Conservation (phyloP, 2,113 vertebrate genomes). For the Gobiocypris rarus region DNA sequence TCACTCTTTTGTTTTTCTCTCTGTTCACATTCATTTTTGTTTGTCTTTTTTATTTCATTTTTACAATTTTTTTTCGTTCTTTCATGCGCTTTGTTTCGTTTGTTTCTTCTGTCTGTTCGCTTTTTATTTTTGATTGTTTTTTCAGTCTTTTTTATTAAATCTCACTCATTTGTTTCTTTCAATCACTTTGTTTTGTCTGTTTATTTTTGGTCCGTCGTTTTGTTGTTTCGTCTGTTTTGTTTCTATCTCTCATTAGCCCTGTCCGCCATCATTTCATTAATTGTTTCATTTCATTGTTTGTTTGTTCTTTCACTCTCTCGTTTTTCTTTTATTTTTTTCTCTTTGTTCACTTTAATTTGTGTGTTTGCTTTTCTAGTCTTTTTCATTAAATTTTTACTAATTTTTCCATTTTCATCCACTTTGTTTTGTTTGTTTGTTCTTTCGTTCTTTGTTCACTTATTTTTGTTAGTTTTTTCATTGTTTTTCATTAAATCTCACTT, state of each 20-base stretch:
- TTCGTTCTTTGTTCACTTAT: not conserved
- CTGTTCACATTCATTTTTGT: not conserved
- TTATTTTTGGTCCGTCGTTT: too few relatives aligned
- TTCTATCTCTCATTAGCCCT: too few relatives aligned
- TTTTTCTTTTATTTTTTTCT: too few relatives aligned
- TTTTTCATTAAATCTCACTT: not conserved
- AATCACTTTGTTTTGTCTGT: too few relatives aligned
- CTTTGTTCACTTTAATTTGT: not conserved
- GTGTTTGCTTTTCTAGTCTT: too few relatives aligned
- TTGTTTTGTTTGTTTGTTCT: not conserved
- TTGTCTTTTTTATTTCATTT: not conserved
- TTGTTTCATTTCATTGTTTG: too few relatives aligned
- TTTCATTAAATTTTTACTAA: not conserved
- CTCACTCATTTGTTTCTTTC: not conserved
- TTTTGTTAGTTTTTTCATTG: not conserved
- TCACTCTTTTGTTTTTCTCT: not conserved
- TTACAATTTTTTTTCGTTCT: too few relatives aligned
- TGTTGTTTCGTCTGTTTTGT: too few relatives aligned
- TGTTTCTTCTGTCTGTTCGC: not conserved
- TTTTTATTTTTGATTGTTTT: not conserved
- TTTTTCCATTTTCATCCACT: not conserved
- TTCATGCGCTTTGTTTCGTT: too few relatives aligned
- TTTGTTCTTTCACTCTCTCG: too few relatives aligned
- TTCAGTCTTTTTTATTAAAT: not conserved
- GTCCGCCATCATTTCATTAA: too few relatives aligned